Evolutionary conservation across 2,888 invertebrate genomes (phyloP), one percentile per base, ranked within the genome.

Genomic region (Apomyelois bistriatella): DNA sequence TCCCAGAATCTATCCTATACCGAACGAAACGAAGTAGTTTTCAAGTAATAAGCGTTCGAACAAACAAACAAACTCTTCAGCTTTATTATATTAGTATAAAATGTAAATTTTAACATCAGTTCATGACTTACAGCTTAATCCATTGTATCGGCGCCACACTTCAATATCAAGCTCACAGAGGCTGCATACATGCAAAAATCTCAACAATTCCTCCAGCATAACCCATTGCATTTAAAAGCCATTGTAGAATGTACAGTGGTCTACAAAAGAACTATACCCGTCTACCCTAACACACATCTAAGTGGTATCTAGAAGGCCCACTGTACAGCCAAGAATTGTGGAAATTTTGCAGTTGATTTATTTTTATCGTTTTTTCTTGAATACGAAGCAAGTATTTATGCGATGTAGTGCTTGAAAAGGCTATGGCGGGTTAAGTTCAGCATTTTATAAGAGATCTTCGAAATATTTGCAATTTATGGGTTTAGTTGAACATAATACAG

Each of bases 111-210:
- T 3, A 5, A 22, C 22, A 2, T 22, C 22, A 28, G 43, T 50
- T 12, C 2, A 38, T 57, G 43, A 52, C 60, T 66, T 70, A 49
- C 2, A 54, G 61, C 65, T 55, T 36, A 41, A 36, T 10, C 40
- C 13, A 40, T 28, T 16, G 57, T 53, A 58, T 59, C 61, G 58
- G 66, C 66, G 65, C 67, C 64, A 62, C 58, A 60, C 58, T 59
- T 61, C 59, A 58, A 68, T 73, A 69, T 61, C 49, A 60, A 59
- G 3, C 22, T 22, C 22, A 22, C 22, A 22, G 22, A 22, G 22
- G 22, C 22, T 22, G 2, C 5, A 22, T 22, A 22, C 69, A 74
- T 76, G 73, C 66, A 72, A 74, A 76, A 78, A 74, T 74, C 66
- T 66, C 58, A 54, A 70, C 70, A 70, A 71, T 66, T 58, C 63